Evolutionary conservation across 2,888 invertebrate genomes (phyloP).

Genomic region (Tiphia femorata): DNA sequence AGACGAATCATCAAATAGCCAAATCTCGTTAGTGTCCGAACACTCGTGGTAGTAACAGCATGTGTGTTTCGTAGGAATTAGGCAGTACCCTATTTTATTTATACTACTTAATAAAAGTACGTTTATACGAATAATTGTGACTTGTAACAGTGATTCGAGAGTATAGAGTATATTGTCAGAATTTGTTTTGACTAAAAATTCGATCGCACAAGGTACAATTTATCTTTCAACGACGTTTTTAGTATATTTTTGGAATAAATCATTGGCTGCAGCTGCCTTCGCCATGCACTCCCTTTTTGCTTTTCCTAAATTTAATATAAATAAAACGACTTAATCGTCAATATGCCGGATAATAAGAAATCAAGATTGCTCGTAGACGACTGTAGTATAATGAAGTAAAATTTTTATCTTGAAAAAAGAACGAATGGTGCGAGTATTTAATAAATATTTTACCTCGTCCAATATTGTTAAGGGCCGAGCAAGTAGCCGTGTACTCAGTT

Average conservation of each 20-base stretch:
- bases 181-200: not conserved
- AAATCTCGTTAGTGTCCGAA: too few relatives aligned
- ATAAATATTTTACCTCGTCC: slow-evolving; percentile 37
- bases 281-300: slow-evolving; percentile 34
- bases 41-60: too few relatives aligned
- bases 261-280: slow-evolving; percentile 36
- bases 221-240: not conserved
- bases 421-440: not conserved
- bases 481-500: slow-evolving; percentile 33
- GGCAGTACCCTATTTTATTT: too few relatives aligned
- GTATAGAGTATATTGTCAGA: too few relatives aligned
- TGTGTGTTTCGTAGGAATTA: too few relatives aligned
- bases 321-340: too few relatives aligned
- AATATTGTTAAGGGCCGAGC: slow-evolving; percentile 37
- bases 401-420: not conserved
- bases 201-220: not conserved
- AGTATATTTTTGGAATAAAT: slow-evolving; percentile 24
- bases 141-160: not conserved
- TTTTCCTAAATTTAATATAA: slow-evolving; percentile 32
- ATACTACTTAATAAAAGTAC: not conserved
- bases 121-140: not conserved
- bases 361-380: too few relatives aligned
- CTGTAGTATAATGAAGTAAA: not conserved
- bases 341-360: too few relatives aligned
- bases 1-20: too few relatives aligned